Base-by-base conservation (phyloP, 2,888 invertebrate species). In the Schrankia costaestrigalis region DNA sequence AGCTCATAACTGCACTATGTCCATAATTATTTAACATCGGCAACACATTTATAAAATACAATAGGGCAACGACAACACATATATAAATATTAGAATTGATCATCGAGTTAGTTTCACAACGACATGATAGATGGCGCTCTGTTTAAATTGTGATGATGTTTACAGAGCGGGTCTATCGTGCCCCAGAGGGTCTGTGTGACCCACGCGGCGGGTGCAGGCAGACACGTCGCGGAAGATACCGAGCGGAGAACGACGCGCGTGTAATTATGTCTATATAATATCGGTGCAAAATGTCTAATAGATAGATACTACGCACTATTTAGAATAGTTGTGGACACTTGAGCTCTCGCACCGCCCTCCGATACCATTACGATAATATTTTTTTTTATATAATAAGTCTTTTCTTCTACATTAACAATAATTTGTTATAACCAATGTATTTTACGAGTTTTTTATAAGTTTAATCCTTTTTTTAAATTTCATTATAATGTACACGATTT, bases 221-320 rank as follows among this genome's bases (percentile, higher is more conserved):
- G 10, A 41, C 46, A 50, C 49, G 43, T 42, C 52, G 50, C 53
- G 48, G 51, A 54, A 56, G 54, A 41, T 47, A 56, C 48, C 51
- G 53, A 59, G 61, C 57, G 51, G 58, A 67, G 62, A 59, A 56
- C 57, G 59, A 62, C 61, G 67, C 63, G 70, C 66, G 73, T 71
- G 76, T 65, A 44, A 52, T 56, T 63, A 66, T 61, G 61, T 57
- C 69, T 74, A 77, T 71, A 73, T n/a, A 67, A 23, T 79, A 78
- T 76, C 73, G 68, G 86, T 86, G 86, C 86, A 84, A 84, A 84
- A 83, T 77, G 59, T 80, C 84, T 85, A 86, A 78, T 71, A 78
- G 77, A 70, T 68, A 71, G 61, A 40, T 58, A 65, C 81, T 84
- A 80, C 76, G 65, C 67, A 62, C 78, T 84, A 82, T 83, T 84